Base-by-base conservation (phyloP, 2,888 invertebrate genomes). In the Conomelus anceps region DNA sequence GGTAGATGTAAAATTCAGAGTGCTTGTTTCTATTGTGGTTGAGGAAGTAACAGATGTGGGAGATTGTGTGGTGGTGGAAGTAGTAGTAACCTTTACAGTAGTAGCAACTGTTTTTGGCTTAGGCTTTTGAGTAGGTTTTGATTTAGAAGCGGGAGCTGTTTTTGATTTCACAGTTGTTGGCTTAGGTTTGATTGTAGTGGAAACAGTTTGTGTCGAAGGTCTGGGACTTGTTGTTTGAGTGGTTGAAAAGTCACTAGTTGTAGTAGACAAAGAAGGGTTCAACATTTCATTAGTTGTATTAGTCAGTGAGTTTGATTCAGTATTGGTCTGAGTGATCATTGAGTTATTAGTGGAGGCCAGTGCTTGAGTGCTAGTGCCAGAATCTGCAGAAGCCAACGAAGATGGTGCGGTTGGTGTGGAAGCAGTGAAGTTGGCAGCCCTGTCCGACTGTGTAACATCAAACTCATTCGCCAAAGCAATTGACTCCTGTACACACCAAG, bases 11-110 rank as follows among this genome's bases (percentile, higher is more conserved):
- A 87, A 84, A 23, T n/a, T 89, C 3, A 22, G 22, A 17, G 89
- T 86, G 9, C 84, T 89, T 22, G 87, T 89, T 86, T 22, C 20
- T 11, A 23, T 34, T 9, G 41, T 90, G 29, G 90, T 88, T n/a
- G 89, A 89, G 22, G 88, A 24, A 22, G 89, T 29, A 29, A 87
- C 89, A 22, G 88, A n/a, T 87, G 63, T 63, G 7, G 63, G 4
- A 7, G 63, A 63, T 13, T 13, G 13, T 13, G 63, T 63, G n/a
- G n/a, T 41, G 17, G 41, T 41, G 3, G 41, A 41, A 17, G 17
- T 9, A 13, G 41, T 88, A 86, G 34, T 88, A 22, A 41, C 11
- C 22, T 34, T 88, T 88, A 84, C 22, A 41, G 41, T 88, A 22
- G 41, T 88, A 22, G 88, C 20, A 3, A 63, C 63, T 4, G n/a